Evolutionary conservation across 2,113 vertebrate genomes (phyloP).

Genomic region (Hystrix brachyura): DNA sequence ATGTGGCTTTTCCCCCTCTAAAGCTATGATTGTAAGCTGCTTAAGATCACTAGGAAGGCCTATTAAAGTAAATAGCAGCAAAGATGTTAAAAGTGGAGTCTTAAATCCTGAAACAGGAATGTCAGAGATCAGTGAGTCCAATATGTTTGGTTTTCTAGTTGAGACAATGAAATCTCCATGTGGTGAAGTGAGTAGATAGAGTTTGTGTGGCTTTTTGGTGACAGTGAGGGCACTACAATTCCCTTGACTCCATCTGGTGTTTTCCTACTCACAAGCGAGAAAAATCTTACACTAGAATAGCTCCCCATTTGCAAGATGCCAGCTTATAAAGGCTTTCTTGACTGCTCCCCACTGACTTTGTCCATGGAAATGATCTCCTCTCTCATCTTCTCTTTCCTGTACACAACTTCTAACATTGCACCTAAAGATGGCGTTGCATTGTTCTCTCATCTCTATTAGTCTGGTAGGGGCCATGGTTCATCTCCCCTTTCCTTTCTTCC

Average conservation of each 20-base stretch:
- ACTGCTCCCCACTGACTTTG: neutral
- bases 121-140: neutral
- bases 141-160: neutral
- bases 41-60: neutral
- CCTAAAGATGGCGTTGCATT: neutral
- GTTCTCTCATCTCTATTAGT: neutral
- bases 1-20: neutral
- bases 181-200: neutral
- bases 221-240: neutral
- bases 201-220: neutral
- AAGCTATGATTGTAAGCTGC: slow-evolving; percentile 17
- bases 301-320: neutral
- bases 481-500: neutral
- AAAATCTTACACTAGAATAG: neutral
- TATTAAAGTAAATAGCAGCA: slow-evolving; percentile 26
- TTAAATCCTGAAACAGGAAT: neutral
- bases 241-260: neutral
- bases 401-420: neutral
- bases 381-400: neutral
- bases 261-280: neutral
- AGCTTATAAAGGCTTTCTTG: neutral
- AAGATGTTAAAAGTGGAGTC: slow-evolving; percentile 17
- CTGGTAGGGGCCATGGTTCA: no score
- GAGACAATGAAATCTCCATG: neutral
- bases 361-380: neutral